Conservation (phyloP, 2,113 vertebrate genomes). For the Trogon melanurus region DNA sequence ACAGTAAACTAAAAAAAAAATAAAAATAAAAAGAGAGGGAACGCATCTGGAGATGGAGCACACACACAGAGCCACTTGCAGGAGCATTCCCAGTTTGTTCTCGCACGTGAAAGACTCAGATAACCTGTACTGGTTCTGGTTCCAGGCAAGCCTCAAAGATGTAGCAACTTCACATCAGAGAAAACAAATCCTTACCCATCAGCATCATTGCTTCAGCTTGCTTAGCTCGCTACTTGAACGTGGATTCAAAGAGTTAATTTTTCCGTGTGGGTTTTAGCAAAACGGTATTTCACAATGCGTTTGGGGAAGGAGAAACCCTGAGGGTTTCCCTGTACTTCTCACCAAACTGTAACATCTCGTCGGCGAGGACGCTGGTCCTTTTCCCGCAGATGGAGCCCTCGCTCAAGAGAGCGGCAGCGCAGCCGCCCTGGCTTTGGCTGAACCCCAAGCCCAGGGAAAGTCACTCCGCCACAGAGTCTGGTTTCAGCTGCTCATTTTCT, state of each 20-base stretch:
- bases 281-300: rapidly evolving
- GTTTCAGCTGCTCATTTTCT: background rate
- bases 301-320: background rate
- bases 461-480: background rate
- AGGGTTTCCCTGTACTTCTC: background rate
- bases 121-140: background rate
- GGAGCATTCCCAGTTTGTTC: background rate
- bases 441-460: background rate
- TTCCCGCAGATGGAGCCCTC: conserved; percentile 76
- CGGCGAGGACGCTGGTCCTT: background rate
- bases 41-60: background rate
- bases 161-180: background rate
- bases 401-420: conserved; percentile 44
- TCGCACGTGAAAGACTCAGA: background rate
- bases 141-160: background rate
- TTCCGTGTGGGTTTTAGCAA: background rate
- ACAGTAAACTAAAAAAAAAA: background rate
- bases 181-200: background rate
- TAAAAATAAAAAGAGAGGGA: background rate
- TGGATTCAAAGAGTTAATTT: rapidly evolving
- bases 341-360: rapidly evolving
- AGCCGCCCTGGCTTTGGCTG: background rate
- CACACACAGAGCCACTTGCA: background rate
- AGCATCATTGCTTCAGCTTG: background rate
- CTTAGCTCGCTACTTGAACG: background rate